Evolutionary conservation across 2,888 invertebrate species (phyloP), one percentile per base, ranked within the genome.

Genomic region (Noctua janthina): DNA sequence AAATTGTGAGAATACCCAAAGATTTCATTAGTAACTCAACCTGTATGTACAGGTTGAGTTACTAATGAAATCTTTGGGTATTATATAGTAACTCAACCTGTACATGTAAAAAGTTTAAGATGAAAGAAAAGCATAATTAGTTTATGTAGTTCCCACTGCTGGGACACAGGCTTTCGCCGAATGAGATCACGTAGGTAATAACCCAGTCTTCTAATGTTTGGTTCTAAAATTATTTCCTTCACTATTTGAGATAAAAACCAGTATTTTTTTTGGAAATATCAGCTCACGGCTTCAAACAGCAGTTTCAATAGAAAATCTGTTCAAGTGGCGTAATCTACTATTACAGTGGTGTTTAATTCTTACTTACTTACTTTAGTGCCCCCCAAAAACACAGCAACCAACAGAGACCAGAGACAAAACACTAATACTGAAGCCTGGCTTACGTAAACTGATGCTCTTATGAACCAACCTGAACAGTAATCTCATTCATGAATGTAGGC

Each of bases 401-500:
- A 17, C 17, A 67, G 1, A 68, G 13, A 46, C 51, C 43, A 64
- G 13, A 67, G 23, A n/a, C 15, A 43, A 62, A 72, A 59, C 10
- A 15, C 23, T 46, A 46, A 74, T 67, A 17, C 29, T 8, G 2
- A 68, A 54, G 5, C 17, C 23, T 13, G 51, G 43, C 67, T 76
- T 79, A 84, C 66, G 76, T 20, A 81, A 81, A 79, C 70, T 64
- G 20, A 78, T 71, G 64, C 81, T 78, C 46, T 78, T 74, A 68
- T 59, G 62, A 78, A 74, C 59, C 59, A 75, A 80, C 70, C 72
- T 69, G 68, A 82, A 80, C 56, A 10, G 68, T 74, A 77, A 81
- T 78, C 84, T 67, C 11, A 17, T 81, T 83, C 81, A 86, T 83
- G 59, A 83, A 81, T 75, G 69, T 71, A 78, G 59, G 20, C 29